A percentile compares a stretch with the other conserved stretches of the same genome.
phyloP scores from a whole-genome alignment of 2,797 vertebrate genomes.

The Megaceryle alcyon region DNA sequence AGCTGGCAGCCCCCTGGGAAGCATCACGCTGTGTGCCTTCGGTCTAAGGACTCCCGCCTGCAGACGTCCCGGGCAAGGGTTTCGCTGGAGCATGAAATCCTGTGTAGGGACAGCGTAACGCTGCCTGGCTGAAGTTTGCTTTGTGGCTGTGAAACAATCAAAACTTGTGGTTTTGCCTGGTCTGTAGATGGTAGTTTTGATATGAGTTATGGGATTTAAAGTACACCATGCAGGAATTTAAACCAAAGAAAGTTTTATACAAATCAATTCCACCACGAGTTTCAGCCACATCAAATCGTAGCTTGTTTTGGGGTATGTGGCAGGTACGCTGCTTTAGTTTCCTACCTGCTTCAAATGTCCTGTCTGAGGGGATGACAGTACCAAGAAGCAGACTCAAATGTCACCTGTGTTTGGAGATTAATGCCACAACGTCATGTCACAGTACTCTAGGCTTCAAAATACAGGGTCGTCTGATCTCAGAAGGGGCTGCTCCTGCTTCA shows the following conservation, averaged over 20 bases:
- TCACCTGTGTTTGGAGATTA: background rate
- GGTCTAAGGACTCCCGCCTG: fast-evolving
- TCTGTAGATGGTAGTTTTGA: background rate
- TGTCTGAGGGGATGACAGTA: background rate
- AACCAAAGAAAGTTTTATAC: background rate
- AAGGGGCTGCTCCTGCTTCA: fast-evolving
- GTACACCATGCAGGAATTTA: background rate
- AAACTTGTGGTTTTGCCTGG: background rate
- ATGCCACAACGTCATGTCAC: fast-evolving
- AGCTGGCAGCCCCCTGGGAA: background rate
- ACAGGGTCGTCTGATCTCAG: fast-evolving
- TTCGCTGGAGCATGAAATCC: fast-evolving
- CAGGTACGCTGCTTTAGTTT: background rate
- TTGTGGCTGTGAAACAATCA: no score
- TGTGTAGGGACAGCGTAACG: fast-evolving
- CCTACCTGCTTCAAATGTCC: background rate
- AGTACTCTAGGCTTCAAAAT: background rate
- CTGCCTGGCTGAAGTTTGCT: background rate
- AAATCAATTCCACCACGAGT: background rate
- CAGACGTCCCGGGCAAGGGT: fast-evolving
- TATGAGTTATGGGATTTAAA: background rate
- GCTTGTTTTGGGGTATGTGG: background rate
- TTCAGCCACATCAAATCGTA: background rate
- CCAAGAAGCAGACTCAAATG: fast-evolving
- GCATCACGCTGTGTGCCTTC: fast-evolving